phyloP scores from a whole-genome alignment of 2,113 vertebrate species.

The Caranx melampygus region DNA sequence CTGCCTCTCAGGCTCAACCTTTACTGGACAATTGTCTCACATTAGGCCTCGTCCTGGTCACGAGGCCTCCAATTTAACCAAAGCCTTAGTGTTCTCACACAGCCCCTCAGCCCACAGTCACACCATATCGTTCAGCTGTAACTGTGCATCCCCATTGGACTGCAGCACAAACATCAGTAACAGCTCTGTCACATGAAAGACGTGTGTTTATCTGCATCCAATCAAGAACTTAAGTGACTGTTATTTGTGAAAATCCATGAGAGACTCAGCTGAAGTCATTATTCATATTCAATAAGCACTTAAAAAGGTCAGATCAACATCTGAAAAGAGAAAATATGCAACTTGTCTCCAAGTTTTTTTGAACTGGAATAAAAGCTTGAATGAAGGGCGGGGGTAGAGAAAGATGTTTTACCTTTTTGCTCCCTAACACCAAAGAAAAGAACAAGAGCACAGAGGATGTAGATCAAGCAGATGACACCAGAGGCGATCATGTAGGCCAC shows the following conservation, averaged over 20 bases:
- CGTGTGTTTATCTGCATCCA: background rate
- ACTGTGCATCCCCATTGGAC: conserved; percentile 4
- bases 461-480: conserved; percentile 89
- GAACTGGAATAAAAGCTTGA: background rate
- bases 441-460: conserved; percentile 90
- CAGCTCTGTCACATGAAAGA: conserved; percentile 9
- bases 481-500: conserved; percentile 92
- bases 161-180: background rate
- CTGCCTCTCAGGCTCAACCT: conserved; percentile 1
- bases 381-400: background rate
- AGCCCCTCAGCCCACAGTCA: conserved; percentile 33
- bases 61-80: conserved; percentile 21
- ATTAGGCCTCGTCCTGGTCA: conserved; percentile 21
- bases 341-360: background rate
- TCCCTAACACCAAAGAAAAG: conserved; percentile 90
- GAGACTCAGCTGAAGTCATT: background rate
- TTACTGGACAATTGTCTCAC: background rate
- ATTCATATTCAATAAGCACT: background rate
- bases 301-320: background rate
- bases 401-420: conserved; percentile 85
- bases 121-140: background rate
- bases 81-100: conserved; percentile 1
- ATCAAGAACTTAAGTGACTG: background rate
- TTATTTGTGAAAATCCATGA: background rate
- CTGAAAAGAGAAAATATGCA: background rate